These are phyloP conservation scores for Sanderia malayensis DNA, from an alignment of 30 jellyfish, hydroid and myxozoan genomes.

Conservation along the genomic window DNA sequence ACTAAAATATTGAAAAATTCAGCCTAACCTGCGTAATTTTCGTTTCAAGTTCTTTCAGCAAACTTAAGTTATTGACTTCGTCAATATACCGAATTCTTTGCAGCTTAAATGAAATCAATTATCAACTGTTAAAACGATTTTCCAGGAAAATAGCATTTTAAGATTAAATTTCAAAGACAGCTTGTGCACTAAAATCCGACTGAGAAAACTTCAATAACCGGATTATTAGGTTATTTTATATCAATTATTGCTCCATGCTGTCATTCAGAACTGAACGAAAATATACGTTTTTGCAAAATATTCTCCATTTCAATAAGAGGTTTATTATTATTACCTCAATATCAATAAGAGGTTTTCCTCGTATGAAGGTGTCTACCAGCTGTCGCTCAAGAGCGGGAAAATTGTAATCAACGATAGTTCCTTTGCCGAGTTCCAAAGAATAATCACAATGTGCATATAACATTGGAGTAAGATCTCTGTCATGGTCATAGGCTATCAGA, in stretches of 20 bases:
- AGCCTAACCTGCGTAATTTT: slow-evolving; percentile 39
- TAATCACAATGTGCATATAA: slow-evolving; percentile 66
- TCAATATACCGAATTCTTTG: slow-evolving; percentile 16
- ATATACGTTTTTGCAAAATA: no score
- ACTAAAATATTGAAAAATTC: no score
- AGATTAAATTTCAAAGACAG: no score
- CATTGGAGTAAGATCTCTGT: slow-evolving; percentile 64
- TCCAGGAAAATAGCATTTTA: no score
- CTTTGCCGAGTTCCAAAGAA: slow-evolving; percentile 68
- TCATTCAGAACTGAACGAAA: no score
- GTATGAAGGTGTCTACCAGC: slow-evolving; percentile 33
- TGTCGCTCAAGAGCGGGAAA: slow-evolving; percentile 62
- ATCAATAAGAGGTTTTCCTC: slow-evolving; percentile 50
- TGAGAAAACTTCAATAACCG: no score
- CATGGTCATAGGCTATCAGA: slow-evolving; percentile 42
- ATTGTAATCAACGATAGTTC: slow-evolving; percentile 57
- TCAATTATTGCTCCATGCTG: no score
- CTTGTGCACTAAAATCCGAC: no score
- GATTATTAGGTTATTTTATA: no score
- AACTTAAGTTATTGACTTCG: slow-evolving; percentile 7
- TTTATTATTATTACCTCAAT: slow-evolving; percentile 15
- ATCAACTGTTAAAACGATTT: no score
- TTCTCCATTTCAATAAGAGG: no score
- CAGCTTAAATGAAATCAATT: no score
- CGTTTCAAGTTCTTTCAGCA: slow-evolving; percentile 27